Percentiles rank a stretch among this genome's conserved stretches.
phyloP scores from a whole-genome alignment of 2,113 vertebrate genomes.

The Ictidomys tridecemlineatus region DNA sequence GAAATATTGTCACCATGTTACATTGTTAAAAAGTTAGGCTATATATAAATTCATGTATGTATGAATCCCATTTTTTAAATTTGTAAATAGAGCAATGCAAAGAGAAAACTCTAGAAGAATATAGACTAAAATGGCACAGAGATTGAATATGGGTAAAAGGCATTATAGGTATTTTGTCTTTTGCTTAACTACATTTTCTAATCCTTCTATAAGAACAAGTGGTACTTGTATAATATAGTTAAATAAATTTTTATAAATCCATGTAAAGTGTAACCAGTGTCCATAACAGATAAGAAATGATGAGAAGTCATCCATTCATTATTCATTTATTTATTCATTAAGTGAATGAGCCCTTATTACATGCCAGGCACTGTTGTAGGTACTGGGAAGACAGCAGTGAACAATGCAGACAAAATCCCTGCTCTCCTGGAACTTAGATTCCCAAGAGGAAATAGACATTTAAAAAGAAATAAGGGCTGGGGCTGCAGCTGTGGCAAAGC shows the following conservation, averaged over 20 bases:
- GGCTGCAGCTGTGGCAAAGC: not conserved
- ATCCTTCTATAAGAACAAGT: not conserved
- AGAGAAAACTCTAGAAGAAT: conserved; percentile 2
- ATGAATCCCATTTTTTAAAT: not conserved
- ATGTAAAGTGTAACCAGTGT: not conserved
- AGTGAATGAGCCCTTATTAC: not conserved
- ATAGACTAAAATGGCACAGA: not conserved
- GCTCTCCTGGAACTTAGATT: not conserved
- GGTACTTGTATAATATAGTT: not conserved
- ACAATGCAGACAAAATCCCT: not conserved
- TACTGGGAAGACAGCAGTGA: no score
- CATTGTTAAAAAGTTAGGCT: no score
- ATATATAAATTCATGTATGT: not conserved
- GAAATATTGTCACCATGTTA: no score
- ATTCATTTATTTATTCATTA: not conserved
- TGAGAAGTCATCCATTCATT: not conserved
- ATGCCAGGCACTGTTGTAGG: no score
- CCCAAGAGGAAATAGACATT: not conserved
- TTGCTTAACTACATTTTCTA: conserved; percentile 20
- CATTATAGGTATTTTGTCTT: not conserved
- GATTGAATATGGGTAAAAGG: not conserved
- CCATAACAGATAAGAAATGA: not conserved
- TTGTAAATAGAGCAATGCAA: not conserved
- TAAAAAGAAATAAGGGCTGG: not conserved
- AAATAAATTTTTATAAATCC: not conserved